Evolutionary conservation across 2,888 invertebrate species (phyloP).

Genomic region (Eucera pruinosa): DNA sequence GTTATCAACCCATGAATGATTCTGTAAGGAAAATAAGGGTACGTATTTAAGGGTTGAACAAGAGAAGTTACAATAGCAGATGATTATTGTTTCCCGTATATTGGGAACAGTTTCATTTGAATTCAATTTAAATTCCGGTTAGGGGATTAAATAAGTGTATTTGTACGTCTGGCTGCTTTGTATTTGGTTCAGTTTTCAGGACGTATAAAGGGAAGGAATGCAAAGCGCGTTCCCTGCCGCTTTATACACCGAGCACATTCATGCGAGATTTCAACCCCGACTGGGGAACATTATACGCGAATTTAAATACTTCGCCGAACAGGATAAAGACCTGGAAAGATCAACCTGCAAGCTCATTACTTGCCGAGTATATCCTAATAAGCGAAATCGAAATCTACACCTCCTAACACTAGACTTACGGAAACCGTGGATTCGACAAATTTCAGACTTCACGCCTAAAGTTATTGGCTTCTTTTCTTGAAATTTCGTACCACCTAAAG

Average conservation of each 20-base stretch:
- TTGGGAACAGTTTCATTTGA: not conserved
- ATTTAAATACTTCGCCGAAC: not conserved
- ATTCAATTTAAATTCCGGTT: slow-evolving; percentile 3
- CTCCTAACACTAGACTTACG: too few species aligned
- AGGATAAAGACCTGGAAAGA: not conserved
- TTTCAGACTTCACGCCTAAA: too few species aligned
- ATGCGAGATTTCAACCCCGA: not conserved
- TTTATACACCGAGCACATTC: slow-evolving; percentile 1
- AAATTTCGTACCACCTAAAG: too few species aligned
- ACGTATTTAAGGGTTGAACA: too few species aligned
- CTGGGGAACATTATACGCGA: not conserved
- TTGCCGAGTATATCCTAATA: not conserved
- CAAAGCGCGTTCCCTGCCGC: not conserved
- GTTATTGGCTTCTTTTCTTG: too few species aligned
- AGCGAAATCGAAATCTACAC: not conserved
- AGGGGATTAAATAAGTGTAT: not conserved
- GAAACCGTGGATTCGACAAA: too few species aligned
- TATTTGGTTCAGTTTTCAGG: slow-evolving; percentile 4
- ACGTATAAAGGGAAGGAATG: not conserved
- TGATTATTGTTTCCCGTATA: too few species aligned
- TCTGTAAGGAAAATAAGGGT: too few species aligned
- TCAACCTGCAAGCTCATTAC: not conserved
- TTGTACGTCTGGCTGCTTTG: not conserved
- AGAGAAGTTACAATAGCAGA: too few species aligned
- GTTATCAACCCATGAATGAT: too few species aligned